Evolutionary conservation across 2,888 invertebrate genomes (phyloP).

Genomic region (Automeris io): DNA sequence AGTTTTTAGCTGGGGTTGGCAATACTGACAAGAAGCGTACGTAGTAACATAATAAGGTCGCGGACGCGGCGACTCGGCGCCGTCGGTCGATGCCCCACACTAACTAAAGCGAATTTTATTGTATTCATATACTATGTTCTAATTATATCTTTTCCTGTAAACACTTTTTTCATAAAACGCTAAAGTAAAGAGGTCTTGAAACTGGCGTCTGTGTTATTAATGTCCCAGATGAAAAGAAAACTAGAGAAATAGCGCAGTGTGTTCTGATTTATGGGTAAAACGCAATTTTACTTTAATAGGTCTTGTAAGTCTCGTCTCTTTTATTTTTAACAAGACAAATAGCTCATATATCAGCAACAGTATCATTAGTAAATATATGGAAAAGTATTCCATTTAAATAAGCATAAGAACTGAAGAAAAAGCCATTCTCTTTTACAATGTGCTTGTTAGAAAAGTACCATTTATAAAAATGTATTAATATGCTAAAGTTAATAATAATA

Average conservation of each 20-base stretch:
- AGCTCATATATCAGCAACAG: too few species aligned
- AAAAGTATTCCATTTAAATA: too few species aligned
- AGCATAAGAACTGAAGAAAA: too few species aligned
- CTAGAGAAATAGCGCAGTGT: background rate
- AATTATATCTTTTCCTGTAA: conserved; percentile 11
- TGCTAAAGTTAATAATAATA: too few species aligned
- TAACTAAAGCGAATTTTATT: conserved; percentile 44
- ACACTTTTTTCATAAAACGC: conserved; percentile 1
- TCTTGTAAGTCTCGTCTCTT: too few species aligned
- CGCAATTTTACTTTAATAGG: too few species aligned
- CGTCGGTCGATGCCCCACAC: conserved; percentile 52
- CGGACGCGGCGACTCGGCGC: conserved; percentile 61
- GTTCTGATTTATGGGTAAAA: background rate
- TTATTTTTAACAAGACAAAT: too few species aligned
- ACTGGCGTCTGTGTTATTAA: background rate
- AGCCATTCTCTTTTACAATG: too few species aligned
- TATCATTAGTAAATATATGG: too few species aligned
- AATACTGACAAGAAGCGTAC: conserved; percentile 1
- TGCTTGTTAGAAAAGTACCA: too few species aligned
- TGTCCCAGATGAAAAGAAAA: background rate
- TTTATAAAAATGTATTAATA: too few species aligned
- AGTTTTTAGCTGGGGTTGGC: too few species aligned
- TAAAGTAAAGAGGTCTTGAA: background rate
- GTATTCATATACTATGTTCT: conserved; percentile 24
- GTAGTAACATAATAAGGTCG: conserved; percentile 64